Base-by-base conservation (phyloP, 2,797 vertebrate species). In the Geotrypetes seraphini region DNA sequence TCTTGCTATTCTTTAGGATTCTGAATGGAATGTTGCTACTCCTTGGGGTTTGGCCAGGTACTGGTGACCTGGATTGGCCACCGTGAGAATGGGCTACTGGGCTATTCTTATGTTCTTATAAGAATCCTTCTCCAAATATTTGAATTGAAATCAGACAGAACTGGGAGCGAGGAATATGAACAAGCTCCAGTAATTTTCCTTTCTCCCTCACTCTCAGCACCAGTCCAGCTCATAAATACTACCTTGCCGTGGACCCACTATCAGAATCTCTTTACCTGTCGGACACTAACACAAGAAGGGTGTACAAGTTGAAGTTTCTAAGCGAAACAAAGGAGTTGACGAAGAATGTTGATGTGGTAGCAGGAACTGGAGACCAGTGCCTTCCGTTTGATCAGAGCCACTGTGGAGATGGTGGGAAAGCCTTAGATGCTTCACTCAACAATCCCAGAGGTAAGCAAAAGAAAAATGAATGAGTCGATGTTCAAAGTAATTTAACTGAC, bases 201-300 rank as follows among this genome's bases (percentile, higher is more conserved):
- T 48, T 42, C 64, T 30, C 9, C 32, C 15, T 70, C 48, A 60
- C 47, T 41, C 57, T 34, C 48, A 99, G 96, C 74, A 93, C 92
- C 47, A 97, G 93, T 53, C 92, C 94, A 7, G 93, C 93, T 36
- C 94, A 97, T 49, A 97, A 97, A 61, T 99, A 99, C 39, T 99
- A 98, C 63, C 72, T 98, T 72, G 91, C 93, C 2, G 81, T 98
- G 81, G 93, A 99, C 60, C 92, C 96, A 1, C 78, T 90, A 57
- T 90, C 87, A 10, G 92, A 96, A 63, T 86, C 85, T 10, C 86
- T 99, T 29, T 99, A 93, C 35, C 77, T 99, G 38, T 99, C 96
- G 7, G 96, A 99, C 69, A 95, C 93, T 55, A 96, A 92, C 73
- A 94, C 90, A 42, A 87, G 93, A 57, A 86, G 86, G 60, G 86